phyloP scores from a whole-genome alignment of 1,140 invertebrate genomes.

The Drosophila trapezifrons region DNA sequence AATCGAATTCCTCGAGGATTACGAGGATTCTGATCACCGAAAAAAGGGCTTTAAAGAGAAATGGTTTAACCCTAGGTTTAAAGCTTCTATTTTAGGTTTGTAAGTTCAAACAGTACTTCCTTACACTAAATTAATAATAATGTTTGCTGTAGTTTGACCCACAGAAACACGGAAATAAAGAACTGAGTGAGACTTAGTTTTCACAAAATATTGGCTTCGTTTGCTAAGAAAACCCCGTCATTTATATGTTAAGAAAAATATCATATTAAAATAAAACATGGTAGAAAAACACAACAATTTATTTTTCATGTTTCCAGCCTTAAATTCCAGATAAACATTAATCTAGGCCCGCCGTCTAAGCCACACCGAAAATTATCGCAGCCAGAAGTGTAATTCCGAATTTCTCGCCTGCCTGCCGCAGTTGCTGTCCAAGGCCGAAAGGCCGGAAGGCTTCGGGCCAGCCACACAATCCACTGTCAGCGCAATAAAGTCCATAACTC shows the following conservation, averaged over 20 bases:
- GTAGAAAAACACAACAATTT: no score
- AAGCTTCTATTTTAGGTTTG: not conserved
- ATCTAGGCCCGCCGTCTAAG: not conserved
- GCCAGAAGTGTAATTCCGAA: constrained; percentile 45
- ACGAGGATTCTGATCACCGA: constrained; percentile 2
- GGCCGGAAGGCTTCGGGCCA: constrained; percentile 13
- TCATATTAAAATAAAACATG: no score
- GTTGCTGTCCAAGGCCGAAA: constrained; percentile 20
- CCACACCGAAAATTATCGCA: constrained; percentile 33
- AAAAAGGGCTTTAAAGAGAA: not conserved
- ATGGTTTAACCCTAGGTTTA: not conserved
- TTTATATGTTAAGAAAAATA: no score
- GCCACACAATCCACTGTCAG: constrained; percentile 49
- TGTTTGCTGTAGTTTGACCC: no score
- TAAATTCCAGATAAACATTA: not conserved
- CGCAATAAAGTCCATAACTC: constrained; percentile 54
- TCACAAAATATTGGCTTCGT: no score
- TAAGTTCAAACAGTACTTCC: no score
- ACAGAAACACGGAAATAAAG: no score
- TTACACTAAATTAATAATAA: no score
- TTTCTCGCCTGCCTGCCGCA: constrained; percentile 45
- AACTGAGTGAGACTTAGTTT: no score
- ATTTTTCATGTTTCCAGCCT: not conserved
- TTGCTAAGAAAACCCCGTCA: no score
- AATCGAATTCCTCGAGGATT: constrained; percentile 55